A percentile compares a stretch with the other conserved stretches of the same genome.
phyloP scores from a whole-genome alignment of 1,140 invertebrate genomes.

The Triops longicaudatus region DNA sequence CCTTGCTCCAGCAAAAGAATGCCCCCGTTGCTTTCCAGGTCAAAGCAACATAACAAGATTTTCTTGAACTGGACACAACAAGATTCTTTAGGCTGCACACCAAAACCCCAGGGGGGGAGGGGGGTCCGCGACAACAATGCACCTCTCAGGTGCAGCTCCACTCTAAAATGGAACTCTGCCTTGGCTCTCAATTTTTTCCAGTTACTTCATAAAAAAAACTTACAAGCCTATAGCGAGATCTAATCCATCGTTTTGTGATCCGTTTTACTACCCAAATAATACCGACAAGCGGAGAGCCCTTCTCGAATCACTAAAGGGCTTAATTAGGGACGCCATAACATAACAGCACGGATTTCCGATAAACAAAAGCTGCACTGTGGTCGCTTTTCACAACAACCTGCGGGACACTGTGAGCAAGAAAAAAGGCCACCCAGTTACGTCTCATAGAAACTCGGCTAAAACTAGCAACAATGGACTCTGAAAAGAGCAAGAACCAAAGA shows the following conservation, averaged over 20 bases:
- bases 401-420: background rate
- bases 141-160: background rate
- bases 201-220: background rate
- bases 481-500: background rate
- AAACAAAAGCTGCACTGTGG: background rate
- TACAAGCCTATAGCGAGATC: background rate
- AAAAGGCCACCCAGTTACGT: background rate
- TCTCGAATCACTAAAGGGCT: background rate
- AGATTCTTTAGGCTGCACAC: background rate
- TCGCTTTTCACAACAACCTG: background rate
- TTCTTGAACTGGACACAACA: background rate
- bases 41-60: constrained; percentile 8
- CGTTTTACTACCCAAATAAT: too few species aligned
- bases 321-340: background rate
- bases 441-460: background rate
- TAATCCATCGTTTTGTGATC: background rate
- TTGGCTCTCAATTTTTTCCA: too few species aligned
- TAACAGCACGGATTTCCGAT: background rate
- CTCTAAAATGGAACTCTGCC: background rate
- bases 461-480: background rate
- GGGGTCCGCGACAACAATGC: background rate
- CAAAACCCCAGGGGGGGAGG: background rate
- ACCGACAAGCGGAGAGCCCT: background rate
- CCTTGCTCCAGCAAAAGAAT: background rate
- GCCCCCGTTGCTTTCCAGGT: background rate